Percentiles rank a stretch among this genome's conserved stretches.
Conservation (phyloP, 2,113 vertebrate genomes). For the Mustela lutreola region DNA sequence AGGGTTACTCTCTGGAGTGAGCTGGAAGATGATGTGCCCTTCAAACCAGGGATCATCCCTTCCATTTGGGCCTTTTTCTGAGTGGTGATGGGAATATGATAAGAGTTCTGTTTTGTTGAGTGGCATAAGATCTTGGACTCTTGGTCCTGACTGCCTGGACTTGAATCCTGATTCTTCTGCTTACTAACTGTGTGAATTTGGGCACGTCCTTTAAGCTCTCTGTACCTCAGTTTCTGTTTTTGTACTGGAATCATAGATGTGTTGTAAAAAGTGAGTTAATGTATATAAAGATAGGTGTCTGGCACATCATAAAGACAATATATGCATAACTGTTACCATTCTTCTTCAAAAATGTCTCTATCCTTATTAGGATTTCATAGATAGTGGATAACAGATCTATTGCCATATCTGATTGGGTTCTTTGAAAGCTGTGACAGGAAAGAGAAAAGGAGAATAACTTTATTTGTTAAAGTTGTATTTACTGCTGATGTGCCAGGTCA, state of each 20-base stretch:
- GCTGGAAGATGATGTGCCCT: neutral
- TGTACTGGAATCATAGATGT: neutral
- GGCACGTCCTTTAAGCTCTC: neutral
- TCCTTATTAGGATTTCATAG: neutral
- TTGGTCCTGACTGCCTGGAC: neutral
- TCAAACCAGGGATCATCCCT: constrained; percentile 5
- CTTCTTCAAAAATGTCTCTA: neutral
- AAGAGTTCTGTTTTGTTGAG: neutral
- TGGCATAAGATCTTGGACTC: neutral
- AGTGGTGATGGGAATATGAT: neutral
- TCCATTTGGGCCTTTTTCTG: constrained; percentile 41
- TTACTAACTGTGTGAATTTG: constrained; percentile 10
- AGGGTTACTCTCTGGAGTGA: neutral
- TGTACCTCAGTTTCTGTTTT: neutral
- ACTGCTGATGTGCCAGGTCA: neutral
- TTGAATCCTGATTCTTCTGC: neutral
- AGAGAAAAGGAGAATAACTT: neutral
- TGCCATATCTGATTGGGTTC: neutral
- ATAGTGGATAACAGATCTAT: neutral
- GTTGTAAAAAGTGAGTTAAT: neutral
- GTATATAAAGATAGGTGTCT: neutral
- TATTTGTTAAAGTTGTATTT: neutral
- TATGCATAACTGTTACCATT: neutral
- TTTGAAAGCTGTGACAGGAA: neutral
- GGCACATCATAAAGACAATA: neutral